Evolutionary conservation across 2,888 invertebrate species (phyloP).

Genomic region (Eristalis tenax): DNA sequence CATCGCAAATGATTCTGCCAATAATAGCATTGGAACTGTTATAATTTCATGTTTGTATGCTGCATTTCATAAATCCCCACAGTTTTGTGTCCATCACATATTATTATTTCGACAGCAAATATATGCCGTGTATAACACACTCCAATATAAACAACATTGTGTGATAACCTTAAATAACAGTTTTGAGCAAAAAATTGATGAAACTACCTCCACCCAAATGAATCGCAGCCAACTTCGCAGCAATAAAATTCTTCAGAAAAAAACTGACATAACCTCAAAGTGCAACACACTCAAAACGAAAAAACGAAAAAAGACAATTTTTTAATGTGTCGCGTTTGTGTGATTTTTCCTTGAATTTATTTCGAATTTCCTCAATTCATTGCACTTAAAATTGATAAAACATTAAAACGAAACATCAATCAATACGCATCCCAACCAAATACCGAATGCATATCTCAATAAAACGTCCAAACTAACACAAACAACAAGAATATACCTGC

Average conservation of each 20-base stretch:
- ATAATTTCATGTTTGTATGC: not conserved
- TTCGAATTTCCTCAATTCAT: conserved; percentile 48
- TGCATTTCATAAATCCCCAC: not conserved
- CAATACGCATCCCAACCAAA: conserved; percentile 43
- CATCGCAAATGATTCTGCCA: not conserved
- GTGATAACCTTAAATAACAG: conserved; percentile 1
- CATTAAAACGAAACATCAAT: conserved; percentile 38
- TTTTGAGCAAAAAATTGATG: conserved; percentile 31
- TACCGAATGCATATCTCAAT: conserved; percentile 69
- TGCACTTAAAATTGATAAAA: conserved; percentile 39
- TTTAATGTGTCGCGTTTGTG: conserved; percentile 71
- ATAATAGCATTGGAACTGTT: not conserved
- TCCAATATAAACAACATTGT: not conserved
- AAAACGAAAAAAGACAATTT: conserved; percentile 54
- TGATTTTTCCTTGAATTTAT: conserved; percentile 60
- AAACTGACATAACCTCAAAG: conserved; percentile 71
- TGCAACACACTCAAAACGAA: conserved; percentile 66
- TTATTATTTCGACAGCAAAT: conserved; percentile 22
- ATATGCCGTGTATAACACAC: not conserved
- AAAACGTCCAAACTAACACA: conserved; percentile 70
- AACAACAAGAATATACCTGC: conserved; percentile 68
- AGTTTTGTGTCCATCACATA: conserved; percentile 72
- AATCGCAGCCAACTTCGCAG: conserved; percentile 49
- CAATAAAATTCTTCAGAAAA: conserved; percentile 57
- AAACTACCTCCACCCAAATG: conserved; percentile 37